Conservation (phyloP, 2,888 invertebrate species). For the Isoperla grammatica region DNA sequence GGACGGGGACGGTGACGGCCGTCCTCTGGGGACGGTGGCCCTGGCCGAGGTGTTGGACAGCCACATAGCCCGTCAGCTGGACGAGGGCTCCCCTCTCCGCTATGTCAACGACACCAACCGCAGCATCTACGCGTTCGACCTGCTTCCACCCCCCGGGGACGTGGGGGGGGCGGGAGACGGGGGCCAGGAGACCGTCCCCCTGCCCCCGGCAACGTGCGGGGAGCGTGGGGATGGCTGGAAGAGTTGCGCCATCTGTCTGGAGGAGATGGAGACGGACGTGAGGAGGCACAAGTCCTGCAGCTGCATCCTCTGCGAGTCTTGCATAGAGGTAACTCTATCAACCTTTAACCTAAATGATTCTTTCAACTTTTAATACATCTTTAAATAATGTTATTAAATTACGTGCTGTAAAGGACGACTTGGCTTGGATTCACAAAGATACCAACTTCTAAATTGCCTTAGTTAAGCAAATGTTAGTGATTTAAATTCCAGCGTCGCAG, state of each 20-base stretch:
- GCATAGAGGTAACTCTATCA: constrained; percentile 54
- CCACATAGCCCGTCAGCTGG: constrained; percentile 54
- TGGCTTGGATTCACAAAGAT: too few species aligned
- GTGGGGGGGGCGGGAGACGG: not conserved
- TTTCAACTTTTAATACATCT: not conserved
- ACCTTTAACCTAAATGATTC: not conserved
- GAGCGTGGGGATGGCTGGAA: constrained; percentile 38
- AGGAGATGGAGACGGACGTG: constrained; percentile 51
- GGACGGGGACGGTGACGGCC: constrained; percentile 39
- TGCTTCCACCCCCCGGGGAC: constrained; percentile 33
- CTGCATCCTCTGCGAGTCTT: constrained; percentile 53
- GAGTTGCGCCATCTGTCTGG: constrained; percentile 55
- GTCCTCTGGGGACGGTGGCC: constrained; percentile 43
- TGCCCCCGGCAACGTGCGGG: constrained; percentile 18
- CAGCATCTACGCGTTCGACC: constrained; percentile 47
- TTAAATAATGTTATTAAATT: too few species aligned
- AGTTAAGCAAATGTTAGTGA: too few species aligned
- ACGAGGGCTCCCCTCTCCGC: constrained; percentile 49
- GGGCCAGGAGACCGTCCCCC: not conserved
- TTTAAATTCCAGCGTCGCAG: too few species aligned
- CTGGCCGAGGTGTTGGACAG: constrained; percentile 55
- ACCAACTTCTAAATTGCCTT: too few species aligned
- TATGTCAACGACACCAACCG: constrained; percentile 49
- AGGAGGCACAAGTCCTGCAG: constrained; percentile 52
- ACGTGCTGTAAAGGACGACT: too few species aligned